phyloP scores from a whole-genome alignment of 1,140 invertebrate species.

The Drosophila ficusphila region DNA sequence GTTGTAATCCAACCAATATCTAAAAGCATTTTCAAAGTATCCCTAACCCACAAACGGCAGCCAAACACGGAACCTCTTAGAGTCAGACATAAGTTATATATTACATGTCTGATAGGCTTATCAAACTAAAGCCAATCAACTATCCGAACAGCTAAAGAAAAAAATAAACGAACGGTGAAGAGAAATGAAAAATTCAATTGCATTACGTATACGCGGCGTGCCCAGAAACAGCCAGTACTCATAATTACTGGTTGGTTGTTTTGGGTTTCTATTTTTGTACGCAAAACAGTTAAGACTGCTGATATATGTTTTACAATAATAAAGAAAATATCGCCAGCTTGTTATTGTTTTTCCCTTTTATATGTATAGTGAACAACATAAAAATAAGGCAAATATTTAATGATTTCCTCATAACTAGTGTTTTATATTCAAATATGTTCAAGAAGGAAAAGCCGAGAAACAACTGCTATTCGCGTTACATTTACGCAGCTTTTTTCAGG shows the following conservation, averaged over 20 bases:
- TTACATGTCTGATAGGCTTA: neutral
- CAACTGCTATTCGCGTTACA: slow-evolving; percentile 7
- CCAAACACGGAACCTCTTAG: neutral
- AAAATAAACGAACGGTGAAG: neutral
- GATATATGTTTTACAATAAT: no score
- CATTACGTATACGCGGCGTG: slow-evolving; percentile 8
- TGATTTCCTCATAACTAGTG: no score
- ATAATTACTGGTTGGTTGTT: neutral
- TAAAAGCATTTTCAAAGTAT: neutral
- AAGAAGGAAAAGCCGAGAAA: no score
- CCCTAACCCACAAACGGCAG: neutral
- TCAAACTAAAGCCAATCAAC: neutral
- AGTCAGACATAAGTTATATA: neutral
- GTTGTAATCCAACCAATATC: neutral
- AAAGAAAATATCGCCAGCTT: no score
- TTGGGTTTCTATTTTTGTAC: neutral
- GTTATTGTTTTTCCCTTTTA: no score
- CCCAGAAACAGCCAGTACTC: neutral
- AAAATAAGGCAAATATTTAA: neutral
- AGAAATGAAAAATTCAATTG: neutral
- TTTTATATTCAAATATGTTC: no score
- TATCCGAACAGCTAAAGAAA: neutral
- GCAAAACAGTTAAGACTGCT: neutral
- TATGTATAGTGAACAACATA: no score
- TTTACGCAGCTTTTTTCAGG: slow-evolving; percentile 19